Base-by-base conservation (phyloP, 2,888 invertebrate species). In the Eustalomyia histrio region DNA sequence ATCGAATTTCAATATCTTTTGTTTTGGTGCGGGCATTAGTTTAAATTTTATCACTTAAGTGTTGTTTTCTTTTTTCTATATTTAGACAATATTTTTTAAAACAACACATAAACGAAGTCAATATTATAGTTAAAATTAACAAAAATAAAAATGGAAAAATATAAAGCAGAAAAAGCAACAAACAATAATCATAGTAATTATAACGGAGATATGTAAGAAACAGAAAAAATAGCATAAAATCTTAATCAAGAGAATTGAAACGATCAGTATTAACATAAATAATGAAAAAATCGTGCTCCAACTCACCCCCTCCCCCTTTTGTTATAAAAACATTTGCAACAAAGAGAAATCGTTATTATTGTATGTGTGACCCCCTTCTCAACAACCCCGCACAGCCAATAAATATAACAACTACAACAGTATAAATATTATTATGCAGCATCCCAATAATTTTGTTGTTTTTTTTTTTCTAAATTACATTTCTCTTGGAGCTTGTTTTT, bases 281-380 rank as follows among this genome's bases (percentile, higher is more conserved):
- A 24, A 24, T n/a, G 12, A 18, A 39, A 71, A 68, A 67, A 69
- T 58, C 65, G 60, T n/a, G n/a, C n/a, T n/a, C n/a, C n/a, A n/a
- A 35, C 60, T 76, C 29, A 60, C 67, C 21, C 61, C 52, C 60
- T 47, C 52, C 55, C 29, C 47, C 39, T 74, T 10, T 64, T 18
- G 17, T 65, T 78, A 10, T 60, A 39, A 61, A 47, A 17, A 60
- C 47, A 61, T 78, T 74, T 78, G 57, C 68, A 78, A 74, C 57
- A 71, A 81, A 75, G 81, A 75, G 81, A 81, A 81, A 81, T 81
- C 74, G 74, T 52, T 81, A 57, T 50, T 68, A 80, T 72, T 69
- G 39, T 17, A 10, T 18, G 1, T 17, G n/a, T 64, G 16, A 24
- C 58, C 68, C 47, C 39, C 12, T 16, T 18, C 55, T 57, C 29